Conservation (phyloP, 2,888 invertebrate species). For the Xestia rhomboidea region DNA sequence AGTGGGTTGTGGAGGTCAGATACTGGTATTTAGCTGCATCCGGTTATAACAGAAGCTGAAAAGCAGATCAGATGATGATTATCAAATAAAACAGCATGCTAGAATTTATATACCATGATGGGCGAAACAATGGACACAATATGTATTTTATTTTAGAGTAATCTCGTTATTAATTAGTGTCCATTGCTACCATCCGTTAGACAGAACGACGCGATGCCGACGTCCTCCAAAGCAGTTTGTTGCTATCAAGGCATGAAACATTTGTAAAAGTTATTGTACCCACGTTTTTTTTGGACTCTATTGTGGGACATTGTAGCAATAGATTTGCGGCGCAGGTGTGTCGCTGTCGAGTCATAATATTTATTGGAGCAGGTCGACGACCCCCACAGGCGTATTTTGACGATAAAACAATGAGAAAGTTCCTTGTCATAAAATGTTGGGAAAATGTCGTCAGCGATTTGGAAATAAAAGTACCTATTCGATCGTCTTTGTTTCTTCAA, state of each 20-base stretch:
- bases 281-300: constrained; percentile 2
- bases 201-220: neutral
- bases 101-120: neutral
- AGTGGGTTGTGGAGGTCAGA: neutral
- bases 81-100: neutral
- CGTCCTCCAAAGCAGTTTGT: neutral
- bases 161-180: neutral
- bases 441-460: constrained; percentile 8
- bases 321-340: constrained; percentile 38
- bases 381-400: constrained; percentile 16
- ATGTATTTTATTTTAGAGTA: neutral
- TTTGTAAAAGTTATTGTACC: neutral
- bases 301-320: constrained; percentile 18
- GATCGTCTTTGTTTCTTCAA: constrained; percentile 18
- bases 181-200: neutral
- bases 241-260: neutral
- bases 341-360: constrained; percentile 22
- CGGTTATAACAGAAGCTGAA: neutral
- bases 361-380: constrained; percentile 40
- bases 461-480: constrained; percentile 28
- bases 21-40: no score
- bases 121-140: neutral
- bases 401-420: constrained; percentile 25
- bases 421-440: neutral
- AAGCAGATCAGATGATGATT: neutral